Conservation (phyloP, 2,797 vertebrate species). For the Sebastes dallii region DNA sequence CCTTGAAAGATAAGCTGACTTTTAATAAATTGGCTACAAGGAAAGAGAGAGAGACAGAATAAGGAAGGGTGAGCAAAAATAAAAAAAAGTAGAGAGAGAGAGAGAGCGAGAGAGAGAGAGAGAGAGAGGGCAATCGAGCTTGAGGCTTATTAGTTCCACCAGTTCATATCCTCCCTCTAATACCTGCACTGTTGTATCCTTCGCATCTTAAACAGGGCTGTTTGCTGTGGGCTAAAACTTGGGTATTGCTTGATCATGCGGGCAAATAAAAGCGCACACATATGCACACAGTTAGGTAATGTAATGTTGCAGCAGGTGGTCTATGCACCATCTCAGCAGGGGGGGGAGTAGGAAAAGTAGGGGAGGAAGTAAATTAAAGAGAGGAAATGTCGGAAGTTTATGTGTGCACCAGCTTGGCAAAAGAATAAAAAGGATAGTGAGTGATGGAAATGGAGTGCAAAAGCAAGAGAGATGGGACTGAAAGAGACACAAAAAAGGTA, state of each 20-base stretch:
- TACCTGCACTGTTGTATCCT: slow-evolving; percentile 68
- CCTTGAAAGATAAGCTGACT: slow-evolving; percentile 64
- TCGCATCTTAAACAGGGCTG: slow-evolving; percentile 77
- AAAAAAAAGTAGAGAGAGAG: slow-evolving; percentile 7
- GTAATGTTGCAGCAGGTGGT: slow-evolving; percentile 24
- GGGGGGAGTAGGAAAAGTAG: neutral
- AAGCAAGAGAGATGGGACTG: slow-evolving; percentile 19
- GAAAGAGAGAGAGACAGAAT: slow-evolving; percentile 30
- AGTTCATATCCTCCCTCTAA: slow-evolving; percentile 77
- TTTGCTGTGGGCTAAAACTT: slow-evolving; percentile 63
- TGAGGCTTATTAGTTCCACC: slow-evolving; percentile 81
- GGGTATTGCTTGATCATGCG: slow-evolving; percentile 56
- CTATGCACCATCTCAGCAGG: neutral
- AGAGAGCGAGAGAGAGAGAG: slow-evolving; percentile 8
- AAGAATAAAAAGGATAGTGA: slow-evolving; percentile 5
- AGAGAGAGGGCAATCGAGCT: slow-evolving; percentile 52
- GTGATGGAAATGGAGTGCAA: slow-evolving; percentile 21
- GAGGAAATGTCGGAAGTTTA: slow-evolving; percentile 6
- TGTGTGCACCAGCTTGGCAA: neutral
- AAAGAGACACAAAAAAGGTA: slow-evolving; percentile 32
- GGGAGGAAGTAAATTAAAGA: slow-evolving; percentile 16
- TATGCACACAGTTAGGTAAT: neutral
- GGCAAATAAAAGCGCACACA: slow-evolving; percentile 13
- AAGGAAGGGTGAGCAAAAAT: slow-evolving; percentile 27
- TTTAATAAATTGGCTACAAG: slow-evolving; percentile 65